phyloP scores from a whole-genome alignment of 2,113 vertebrate genomes.

The Pogonocichla stellata region DNA sequence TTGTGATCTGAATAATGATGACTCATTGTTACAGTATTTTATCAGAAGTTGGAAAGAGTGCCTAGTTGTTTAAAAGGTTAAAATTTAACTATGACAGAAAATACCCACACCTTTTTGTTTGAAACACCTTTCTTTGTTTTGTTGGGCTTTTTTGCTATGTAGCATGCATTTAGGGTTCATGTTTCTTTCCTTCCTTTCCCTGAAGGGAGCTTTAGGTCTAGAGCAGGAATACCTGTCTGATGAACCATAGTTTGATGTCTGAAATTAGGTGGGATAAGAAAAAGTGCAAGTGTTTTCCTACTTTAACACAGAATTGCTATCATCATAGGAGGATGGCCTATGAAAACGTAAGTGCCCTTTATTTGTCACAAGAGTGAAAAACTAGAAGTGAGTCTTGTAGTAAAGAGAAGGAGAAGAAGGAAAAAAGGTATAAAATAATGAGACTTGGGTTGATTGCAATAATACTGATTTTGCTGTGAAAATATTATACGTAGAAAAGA shows the following conservation, averaged over 20 bases:
- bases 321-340: background rate
- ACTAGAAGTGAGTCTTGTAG: background rate
- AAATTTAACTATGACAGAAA: background rate
- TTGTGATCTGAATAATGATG: background rate
- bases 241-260: background rate
- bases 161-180: background rate
- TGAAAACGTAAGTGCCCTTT: background rate
- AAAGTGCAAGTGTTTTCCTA: background rate
- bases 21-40: background rate
- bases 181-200: background rate
- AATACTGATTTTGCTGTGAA: background rate
- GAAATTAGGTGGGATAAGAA: background rate
- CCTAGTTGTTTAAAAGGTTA: background rate
- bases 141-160: background rate
- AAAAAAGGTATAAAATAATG: background rate
- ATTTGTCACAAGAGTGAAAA: background rate
- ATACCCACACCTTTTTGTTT: background rate
- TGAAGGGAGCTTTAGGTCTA: background rate
- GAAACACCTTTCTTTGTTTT: background rate
- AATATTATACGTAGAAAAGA: background rate
- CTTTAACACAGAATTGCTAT: background rate
- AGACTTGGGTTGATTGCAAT: background rate
- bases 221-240: background rate
- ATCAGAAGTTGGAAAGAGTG: background rate
- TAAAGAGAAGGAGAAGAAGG: background rate